A percentile compares a stretch with the other conserved stretches of the same genome.
Evolutionary conservation across 2,113 vertebrate species (phyloP).

Genomic region (Ovis canadensis): DNA sequence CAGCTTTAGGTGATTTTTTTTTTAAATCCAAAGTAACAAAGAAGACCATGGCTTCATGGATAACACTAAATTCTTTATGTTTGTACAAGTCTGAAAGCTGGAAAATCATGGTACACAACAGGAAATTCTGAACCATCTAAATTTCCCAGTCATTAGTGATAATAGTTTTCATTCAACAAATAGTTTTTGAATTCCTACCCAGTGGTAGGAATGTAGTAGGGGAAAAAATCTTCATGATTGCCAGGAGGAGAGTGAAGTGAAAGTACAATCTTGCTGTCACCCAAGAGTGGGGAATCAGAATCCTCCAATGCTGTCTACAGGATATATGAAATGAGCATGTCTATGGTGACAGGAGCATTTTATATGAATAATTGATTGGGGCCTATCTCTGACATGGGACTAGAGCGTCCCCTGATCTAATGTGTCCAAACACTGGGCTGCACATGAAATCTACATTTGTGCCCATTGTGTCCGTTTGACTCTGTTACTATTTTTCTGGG

Average conservation of each 20-base stretch:
- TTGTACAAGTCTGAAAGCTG: neutral
- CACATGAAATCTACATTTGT: fast-evolving
- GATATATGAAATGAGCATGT: neutral
- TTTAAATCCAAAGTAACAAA: neutral
- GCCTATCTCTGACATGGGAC: neutral
- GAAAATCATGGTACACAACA: neutral
- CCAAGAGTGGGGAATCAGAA: neutral
- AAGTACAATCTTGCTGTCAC: neutral
- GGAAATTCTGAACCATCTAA: neutral
- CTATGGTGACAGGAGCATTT: neutral
- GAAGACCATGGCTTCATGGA: neutral
- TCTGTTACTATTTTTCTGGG: neutral
- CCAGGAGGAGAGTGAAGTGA: neutral
- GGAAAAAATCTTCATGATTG: neutral
- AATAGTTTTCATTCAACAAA: neutral
- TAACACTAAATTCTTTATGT: neutral
- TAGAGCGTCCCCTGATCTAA: neutral
- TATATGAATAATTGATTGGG: neutral
- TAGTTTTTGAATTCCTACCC: neutral
- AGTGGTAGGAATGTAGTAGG: neutral
- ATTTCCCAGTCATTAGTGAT: neutral
- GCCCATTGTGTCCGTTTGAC: neutral
- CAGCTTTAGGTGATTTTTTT: neutral
- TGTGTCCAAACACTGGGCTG: neutral
- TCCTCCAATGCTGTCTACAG: neutral